Evolutionary conservation across 2,888 invertebrate species (phyloP).

Genomic region (Cotesia congregata): DNA sequence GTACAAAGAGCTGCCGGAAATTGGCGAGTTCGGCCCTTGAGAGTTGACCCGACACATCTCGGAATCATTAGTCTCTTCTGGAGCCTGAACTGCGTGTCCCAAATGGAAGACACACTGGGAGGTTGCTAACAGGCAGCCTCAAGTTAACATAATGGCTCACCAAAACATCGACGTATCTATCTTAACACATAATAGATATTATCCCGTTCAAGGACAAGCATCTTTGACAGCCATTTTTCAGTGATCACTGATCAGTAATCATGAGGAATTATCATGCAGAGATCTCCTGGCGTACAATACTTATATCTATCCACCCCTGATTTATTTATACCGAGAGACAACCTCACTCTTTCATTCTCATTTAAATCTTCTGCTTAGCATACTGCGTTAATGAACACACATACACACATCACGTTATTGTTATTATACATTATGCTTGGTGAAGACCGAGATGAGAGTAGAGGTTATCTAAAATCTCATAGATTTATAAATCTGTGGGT

Average conservation of each 20-base stretch:
- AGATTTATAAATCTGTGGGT: conserved; percentile 30
- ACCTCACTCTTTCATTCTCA: conserved; percentile 24
- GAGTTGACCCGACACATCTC: conserved; percentile 58
- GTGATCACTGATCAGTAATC: conserved; percentile 67
- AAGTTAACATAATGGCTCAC: conserved; percentile 26
- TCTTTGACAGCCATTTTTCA: conserved; percentile 70
- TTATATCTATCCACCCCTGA: conserved; percentile 28
- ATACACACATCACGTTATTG: not conserved
- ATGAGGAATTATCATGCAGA: conserved; percentile 55
- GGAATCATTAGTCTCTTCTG: conserved; percentile 59
- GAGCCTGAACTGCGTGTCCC: conserved; percentile 39
- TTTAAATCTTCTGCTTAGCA: not conserved
- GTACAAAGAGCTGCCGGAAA: conserved; percentile 54
- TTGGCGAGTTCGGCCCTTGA: conserved; percentile 57
- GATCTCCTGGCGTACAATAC: conserved; percentile 38
- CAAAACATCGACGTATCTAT: too few species aligned
- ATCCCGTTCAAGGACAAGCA: conserved; percentile 61
- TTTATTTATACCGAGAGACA: conserved; percentile 29
- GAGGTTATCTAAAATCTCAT: conserved; percentile 24
- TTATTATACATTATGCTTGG: not conserved
- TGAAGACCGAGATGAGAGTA: not conserved
- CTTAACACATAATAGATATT: too few species aligned
- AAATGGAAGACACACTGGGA: conserved; percentile 49
- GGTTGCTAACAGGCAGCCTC: conserved; percentile 47
- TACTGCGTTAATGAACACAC: conserved; percentile 9